Evolutionary conservation across 2,797 vertebrate genomes (phyloP).

Genomic region (Danio kyathit): DNA sequence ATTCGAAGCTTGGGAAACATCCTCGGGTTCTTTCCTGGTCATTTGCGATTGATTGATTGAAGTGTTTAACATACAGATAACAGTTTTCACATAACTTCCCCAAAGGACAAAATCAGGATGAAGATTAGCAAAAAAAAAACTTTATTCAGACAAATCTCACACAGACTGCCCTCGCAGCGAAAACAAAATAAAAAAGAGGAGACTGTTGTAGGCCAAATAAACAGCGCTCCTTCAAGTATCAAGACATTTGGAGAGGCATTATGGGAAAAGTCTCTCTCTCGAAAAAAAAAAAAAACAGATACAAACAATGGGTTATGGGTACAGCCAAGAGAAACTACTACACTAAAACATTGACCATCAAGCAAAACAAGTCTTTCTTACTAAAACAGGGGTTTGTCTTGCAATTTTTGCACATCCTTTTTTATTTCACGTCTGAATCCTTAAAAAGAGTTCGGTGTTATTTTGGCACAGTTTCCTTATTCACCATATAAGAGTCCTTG

Average conservation of each 20-base stretch:
- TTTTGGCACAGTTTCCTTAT: constrained; percentile 64
- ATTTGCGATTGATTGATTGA: background rate
- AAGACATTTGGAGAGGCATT: constrained; percentile 24
- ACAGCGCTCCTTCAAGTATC: constrained; percentile 63
- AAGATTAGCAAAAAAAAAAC: constrained; percentile 48
- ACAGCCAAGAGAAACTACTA: constrained; percentile 54
- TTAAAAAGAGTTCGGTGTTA: constrained; percentile 27
- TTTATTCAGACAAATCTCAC: constrained; percentile 68
- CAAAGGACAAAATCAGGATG: constrained; percentile 25
- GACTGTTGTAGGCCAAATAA: constrained; percentile 49
- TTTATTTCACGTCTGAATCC: constrained; percentile 37
- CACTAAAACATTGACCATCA: constrained; percentile 60
- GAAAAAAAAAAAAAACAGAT: constrained; percentile 25
- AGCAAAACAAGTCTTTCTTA: constrained; percentile 53
- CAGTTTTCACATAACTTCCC: constrained; percentile 12
- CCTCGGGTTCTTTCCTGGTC: background rate
- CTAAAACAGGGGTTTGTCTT: constrained; percentile 63
- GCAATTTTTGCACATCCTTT: background rate
- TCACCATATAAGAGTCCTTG: constrained; percentile 16
- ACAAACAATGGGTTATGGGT: constrained; percentile 39
- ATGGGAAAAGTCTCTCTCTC: constrained; percentile 2
- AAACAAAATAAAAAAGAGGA: constrained; percentile 34
- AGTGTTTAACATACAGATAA: constrained; percentile 2
- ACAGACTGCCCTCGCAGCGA: constrained; percentile 56
- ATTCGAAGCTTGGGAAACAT: background rate